Percentiles rank a stretch among this genome's conserved stretches.
Evolutionary conservation across 2,797 vertebrate genomes (phyloP).

Genomic region (Rhinoraja longicauda): DNA sequence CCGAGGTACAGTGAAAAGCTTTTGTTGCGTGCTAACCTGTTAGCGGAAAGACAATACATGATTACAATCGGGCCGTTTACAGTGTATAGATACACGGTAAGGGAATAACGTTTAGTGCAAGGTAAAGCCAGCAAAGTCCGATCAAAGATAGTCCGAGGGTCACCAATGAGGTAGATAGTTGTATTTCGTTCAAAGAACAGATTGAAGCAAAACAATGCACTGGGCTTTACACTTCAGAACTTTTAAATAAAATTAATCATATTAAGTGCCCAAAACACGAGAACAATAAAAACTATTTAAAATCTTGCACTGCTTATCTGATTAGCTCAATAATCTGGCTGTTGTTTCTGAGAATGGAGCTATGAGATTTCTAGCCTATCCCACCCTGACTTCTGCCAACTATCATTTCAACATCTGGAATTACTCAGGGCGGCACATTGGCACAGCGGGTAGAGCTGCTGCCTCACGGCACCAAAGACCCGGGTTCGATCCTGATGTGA

Average conservation of each 20-base stretch:
- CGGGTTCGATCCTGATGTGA: no score
- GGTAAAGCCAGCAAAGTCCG: no score
- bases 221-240: not conserved
- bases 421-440: not conserved
- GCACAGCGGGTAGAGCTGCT: no score
- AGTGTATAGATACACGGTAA: no score
- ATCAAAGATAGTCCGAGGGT: no score
- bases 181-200: not conserved
- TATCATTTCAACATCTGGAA: not conserved
- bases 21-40: no score
- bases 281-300: not conserved
- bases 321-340: not conserved
- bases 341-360: not conserved
- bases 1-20: no score
- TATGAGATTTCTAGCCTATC: not conserved
- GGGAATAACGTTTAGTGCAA: no score
- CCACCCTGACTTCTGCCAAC: not conserved
- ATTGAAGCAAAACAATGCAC: not conserved
- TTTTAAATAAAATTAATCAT: not conserved
- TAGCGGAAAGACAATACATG: no score
- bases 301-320: not conserved
- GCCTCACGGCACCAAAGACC: no score
- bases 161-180: no score
- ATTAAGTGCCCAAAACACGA: not conserved
- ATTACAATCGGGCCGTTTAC: no score